Evolutionary conservation across 2,797 vertebrate species (phyloP), one percentile per base, ranked within the genome.

Genomic region (Rhinella marina): DNA sequence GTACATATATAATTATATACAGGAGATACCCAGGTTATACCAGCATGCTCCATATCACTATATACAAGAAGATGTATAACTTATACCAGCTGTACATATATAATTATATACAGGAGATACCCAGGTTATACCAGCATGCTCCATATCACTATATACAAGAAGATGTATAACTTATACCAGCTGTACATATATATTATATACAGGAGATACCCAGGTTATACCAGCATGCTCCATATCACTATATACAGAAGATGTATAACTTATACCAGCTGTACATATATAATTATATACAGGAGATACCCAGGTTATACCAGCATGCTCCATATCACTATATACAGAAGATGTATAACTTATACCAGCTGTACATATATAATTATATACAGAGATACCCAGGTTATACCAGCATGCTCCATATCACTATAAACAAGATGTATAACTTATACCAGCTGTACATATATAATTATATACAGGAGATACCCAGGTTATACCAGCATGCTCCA

Each of bases 31-130:
- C 57, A 59, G 57, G 57, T 59, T 59, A 59, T 59, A 59, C 57
- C 57, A 59, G 57, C n/a, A n/a, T n/a, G n/a, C n/a, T n/a, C n/a
- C n/a, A n/a, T n/a, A n/a, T n/a, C n/a, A n/a, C n/a, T n/a, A n/a
- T n/a, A 14, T 59, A 59, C 57, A 59, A 2, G n/a, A 19, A 16
- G 16, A 16, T 14, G 16, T 19, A 1, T 2, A 16, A 4, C 0
- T 64, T 64, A 64, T 64, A 64, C 62, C 62, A 16, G 62, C 23
- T 64, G n/a, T 64, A 64, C 62, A 64, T 64, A 64, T 64, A 64
- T 64, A n/a, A n/a, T 64, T 64, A 64, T 64, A 64, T 41, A 41
- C 41, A 41, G 41, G 23, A 27, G 62, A 66, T 66, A n/a, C 62
- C 62, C 62, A 25, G 62, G 62, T 25, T 66, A 66, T 66, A 66